Conservation (phyloP, 2,797 vertebrate genomes). For the Falco cherrug region DNA sequence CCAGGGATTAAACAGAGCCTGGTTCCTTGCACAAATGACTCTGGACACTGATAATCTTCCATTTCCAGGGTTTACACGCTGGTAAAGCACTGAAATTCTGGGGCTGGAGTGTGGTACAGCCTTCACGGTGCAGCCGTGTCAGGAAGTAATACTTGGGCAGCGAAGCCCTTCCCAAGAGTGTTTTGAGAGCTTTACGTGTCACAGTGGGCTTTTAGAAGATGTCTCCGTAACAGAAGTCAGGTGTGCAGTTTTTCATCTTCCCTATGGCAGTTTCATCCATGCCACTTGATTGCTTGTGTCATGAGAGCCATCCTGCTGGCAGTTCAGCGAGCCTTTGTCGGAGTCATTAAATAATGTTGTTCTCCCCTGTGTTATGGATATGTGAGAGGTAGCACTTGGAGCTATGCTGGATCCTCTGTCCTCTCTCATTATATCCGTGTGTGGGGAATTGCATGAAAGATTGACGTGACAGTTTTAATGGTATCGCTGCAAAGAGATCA, state of each 20-base stretch:
- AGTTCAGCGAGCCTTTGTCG: not conserved
- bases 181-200: not conserved
- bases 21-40: not conserved
- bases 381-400: not conserved
- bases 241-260: not conserved
- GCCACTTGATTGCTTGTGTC: not conserved
- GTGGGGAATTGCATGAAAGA: not conserved
- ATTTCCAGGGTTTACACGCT: not conserved
- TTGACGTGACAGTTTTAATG: not conserved
- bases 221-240: not conserved
- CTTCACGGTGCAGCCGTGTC: not conserved
- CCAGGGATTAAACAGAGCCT: slow-evolving; percentile 14
- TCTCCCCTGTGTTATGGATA: not conserved
- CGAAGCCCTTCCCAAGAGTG: not conserved
- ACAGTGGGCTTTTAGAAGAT: not conserved
- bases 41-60: not conserved
- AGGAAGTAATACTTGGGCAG: not conserved
- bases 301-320: not conserved
- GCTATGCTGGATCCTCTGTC: not conserved
- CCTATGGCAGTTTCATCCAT: accelerated
- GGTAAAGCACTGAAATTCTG: not conserved
- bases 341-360: not conserved
- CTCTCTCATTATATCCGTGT: not conserved
- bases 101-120: not conserved
- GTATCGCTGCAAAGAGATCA: not conserved